phyloP scores from a whole-genome alignment of 1,140 invertebrate genomes.

The Acromyrmex charruanus region DNA sequence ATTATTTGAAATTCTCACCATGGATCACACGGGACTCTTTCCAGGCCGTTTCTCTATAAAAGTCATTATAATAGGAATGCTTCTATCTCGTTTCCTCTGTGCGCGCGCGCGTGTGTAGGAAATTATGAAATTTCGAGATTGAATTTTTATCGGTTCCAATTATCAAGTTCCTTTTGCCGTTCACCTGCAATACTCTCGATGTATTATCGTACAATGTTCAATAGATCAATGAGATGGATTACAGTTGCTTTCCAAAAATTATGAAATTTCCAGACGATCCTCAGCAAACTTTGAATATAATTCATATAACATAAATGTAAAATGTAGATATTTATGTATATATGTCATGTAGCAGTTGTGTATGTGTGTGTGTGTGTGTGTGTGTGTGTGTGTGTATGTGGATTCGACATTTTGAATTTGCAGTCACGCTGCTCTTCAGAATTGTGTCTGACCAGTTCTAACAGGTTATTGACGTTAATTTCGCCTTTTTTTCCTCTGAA shows the following conservation, averaged over 20 bases:
- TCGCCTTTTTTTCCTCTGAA: slow-evolving; percentile 2
- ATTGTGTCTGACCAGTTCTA: slow-evolving; percentile 10
- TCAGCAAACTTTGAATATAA: background rate
- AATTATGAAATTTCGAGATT: slow-evolving; percentile 36
- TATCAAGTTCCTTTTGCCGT: background rate
- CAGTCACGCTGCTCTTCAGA: background rate
- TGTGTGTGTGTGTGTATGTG: no score
- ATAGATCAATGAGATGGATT: background rate
- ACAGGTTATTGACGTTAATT: background rate
- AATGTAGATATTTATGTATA: no score
- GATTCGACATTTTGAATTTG: background rate
- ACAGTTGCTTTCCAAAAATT: slow-evolving; percentile 16
- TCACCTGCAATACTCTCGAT: background rate
- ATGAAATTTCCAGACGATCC: background rate
- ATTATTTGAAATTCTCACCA: slow-evolving; percentile 21
- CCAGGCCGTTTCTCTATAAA: background rate
- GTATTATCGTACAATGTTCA: background rate
- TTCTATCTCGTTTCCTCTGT: no score
- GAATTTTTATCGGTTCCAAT: background rate
- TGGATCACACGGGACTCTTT: background rate
- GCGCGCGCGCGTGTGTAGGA: background rate
- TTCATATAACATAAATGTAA: no score
- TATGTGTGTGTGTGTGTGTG: no score
- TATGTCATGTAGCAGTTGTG: no score
- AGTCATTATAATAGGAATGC: background rate